phyloP scores from a whole-genome alignment of 2,113 vertebrate species.

The Probosciger aterrimus region DNA sequence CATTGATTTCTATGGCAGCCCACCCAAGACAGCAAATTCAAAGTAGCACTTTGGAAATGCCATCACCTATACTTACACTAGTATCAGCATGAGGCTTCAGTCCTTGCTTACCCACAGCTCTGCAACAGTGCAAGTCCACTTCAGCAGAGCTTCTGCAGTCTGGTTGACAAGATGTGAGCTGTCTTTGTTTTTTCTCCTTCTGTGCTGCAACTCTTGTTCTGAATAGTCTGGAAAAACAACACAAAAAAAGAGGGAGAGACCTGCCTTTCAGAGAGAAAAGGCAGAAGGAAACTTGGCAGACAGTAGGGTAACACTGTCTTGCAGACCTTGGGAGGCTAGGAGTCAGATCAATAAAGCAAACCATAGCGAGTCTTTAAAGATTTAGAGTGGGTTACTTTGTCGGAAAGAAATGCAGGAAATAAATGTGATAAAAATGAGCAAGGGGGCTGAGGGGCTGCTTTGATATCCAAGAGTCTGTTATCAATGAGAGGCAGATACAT shows the following conservation, averaged over 20 bases:
- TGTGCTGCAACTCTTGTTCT: not conserved
- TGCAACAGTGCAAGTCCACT: not conserved
- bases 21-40: not conserved
- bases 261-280: not conserved
- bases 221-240: not conserved
- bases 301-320: not conserved
- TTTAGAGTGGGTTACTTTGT: not conserved
- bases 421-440: slow-evolving; percentile 44
- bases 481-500: slow-evolving; percentile 51
- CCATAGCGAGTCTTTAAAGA: slow-evolving; percentile 1
- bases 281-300: slow-evolving; percentile 12
- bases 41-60: not conserved
- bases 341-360: not conserved
- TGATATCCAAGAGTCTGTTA: slow-evolving; percentile 63
- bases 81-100: not conserved
- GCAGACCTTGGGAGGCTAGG: not conserved
- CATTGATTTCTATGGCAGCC: not conserved
- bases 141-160: not conserved
- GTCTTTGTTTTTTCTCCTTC: not conserved
- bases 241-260: not conserved
- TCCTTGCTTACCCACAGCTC: not conserved
- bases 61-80: not conserved
- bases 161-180: not conserved
- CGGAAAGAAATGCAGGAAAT: slow-evolving; percentile 9
- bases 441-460: slow-evolving; percentile 38